phyloP scores from a whole-genome alignment of 2,113 vertebrate species.

The Telmatochromis brachygnathus region DNA sequence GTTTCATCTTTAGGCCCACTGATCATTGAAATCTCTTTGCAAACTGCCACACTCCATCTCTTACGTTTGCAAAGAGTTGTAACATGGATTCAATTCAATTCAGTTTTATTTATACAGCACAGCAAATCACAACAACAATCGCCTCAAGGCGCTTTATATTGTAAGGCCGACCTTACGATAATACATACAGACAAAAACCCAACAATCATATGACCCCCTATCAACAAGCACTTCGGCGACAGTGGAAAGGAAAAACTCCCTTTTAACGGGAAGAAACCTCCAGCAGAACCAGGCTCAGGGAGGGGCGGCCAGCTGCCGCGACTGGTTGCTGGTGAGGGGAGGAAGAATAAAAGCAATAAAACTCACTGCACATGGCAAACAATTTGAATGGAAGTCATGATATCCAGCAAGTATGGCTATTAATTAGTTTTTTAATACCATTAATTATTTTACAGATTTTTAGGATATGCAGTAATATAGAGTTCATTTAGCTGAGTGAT shows the following conservation, averaged over 20 bases:
- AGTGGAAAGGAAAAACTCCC: neutral
- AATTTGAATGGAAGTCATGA: neutral
- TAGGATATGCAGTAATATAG: neutral
- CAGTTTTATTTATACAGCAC: neutral
- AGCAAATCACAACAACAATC: neutral
- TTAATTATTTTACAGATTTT: neutral
- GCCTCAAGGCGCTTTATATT: neutral
- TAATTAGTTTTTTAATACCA: neutral
- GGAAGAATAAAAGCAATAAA: neutral
- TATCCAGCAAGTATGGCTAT: neutral
- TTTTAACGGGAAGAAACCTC: neutral
- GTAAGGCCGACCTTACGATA: neutral
- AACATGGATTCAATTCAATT: neutral
- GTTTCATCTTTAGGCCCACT: neutral
- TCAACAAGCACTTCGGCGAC: neutral
- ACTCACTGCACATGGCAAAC: neutral
- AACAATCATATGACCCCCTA: neutral
- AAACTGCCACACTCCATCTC: neutral
- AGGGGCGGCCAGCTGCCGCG: accelerated
- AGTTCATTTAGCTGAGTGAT: neutral
- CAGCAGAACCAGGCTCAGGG: neutral
- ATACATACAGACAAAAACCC: neutral
- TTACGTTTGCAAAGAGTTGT: neutral
- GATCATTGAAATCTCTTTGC: neutral
- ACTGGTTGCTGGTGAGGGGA: neutral